A percentile compares a stretch with the other conserved stretches of the same genome.
These are phyloP conservation scores for Epinephelus lanceolatus DNA, from an alignment of 2,113 vertebrate species.

Conservation along the genomic window DNA sequence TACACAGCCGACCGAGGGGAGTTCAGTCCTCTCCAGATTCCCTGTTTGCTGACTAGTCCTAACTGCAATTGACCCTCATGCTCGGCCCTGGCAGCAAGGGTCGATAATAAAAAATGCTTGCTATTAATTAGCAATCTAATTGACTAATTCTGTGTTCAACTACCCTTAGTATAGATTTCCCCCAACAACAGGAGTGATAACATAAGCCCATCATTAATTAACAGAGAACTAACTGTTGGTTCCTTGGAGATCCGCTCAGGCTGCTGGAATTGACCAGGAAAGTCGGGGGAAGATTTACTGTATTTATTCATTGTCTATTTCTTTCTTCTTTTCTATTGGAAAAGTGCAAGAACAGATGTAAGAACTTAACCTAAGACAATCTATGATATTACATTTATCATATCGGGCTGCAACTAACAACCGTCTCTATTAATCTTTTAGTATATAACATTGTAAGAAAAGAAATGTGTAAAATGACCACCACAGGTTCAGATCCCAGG, in stretches of 20 bases:
- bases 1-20: constrained; percentile 26
- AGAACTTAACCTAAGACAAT: not conserved
- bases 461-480: not conserved
- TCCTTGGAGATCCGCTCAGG: constrained; percentile 40
- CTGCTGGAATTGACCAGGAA: constrained; percentile 27
- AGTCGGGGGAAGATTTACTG: constrained; percentile 15
- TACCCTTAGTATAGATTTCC: constrained; percentile 67
- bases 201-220: constrained; percentile 69
- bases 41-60: constrained; percentile 46
- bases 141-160: constrained; percentile 77
- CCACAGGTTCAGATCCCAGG: not conserved
- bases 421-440: not conserved
- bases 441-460: not conserved
- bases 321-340: not conserved
- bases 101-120: constrained; percentile 70
- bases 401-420: not conserved
- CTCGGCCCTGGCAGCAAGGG: constrained; percentile 42
- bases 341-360: not conserved
- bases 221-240: constrained; percentile 48
- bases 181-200: constrained; percentile 70
- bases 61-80: constrained; percentile 47
- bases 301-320: not conserved
- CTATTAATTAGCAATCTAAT: constrained; percentile 75
- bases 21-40: constrained; percentile 33
- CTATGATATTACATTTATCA: not conserved